These are phyloP conservation scores for Dione vanillae DNA, from an alignment of 2,888 invertebrate species.

Conservation along the genomic window DNA sequence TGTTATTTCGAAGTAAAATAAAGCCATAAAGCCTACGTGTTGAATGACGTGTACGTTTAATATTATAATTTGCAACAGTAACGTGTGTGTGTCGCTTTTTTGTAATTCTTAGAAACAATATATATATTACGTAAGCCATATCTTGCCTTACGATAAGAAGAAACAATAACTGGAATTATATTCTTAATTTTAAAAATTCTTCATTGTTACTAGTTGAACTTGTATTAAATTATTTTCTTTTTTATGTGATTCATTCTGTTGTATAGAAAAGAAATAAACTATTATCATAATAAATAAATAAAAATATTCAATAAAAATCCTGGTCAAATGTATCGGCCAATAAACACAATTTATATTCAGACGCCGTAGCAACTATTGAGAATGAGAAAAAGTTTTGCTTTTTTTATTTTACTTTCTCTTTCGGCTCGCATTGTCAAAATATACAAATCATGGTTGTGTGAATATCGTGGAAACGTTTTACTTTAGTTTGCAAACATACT, in stretches of 20 bases:
- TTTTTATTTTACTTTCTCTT: conserved; percentile 15
- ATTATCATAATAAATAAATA: not conserved
- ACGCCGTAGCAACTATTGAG: conserved; percentile 9
- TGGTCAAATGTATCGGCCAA: conserved; percentile 15
- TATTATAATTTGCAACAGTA: not conserved
- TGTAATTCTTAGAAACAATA: not conserved
- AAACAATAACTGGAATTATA: not conserved
- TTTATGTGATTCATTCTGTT: not conserved
- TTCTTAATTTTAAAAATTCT: too few species aligned
- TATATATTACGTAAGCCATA: not conserved
- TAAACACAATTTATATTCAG: conserved; percentile 18
- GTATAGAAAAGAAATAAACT: not conserved
- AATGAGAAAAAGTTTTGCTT: conserved; percentile 22
- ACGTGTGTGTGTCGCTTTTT: not conserved
- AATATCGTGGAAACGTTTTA: conserved; percentile 2
- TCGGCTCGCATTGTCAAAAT: conserved; percentile 16
- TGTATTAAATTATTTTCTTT: not conserved
- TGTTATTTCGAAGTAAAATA: not conserved
- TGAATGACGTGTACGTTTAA: not conserved
- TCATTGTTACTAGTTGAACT: too few species aligned
- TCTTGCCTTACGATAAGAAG: not conserved
- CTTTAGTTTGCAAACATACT: conserved; percentile 19
- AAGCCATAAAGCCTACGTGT: not conserved
- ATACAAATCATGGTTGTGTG: conserved; percentile 10
- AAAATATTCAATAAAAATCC: conserved; percentile 5